A percentile compares a stretch with the other conserved stretches of the same genome.
Conservation (phyloP, 1,140 invertebrate genomes). For the Tetramorium simillimum region DNA sequence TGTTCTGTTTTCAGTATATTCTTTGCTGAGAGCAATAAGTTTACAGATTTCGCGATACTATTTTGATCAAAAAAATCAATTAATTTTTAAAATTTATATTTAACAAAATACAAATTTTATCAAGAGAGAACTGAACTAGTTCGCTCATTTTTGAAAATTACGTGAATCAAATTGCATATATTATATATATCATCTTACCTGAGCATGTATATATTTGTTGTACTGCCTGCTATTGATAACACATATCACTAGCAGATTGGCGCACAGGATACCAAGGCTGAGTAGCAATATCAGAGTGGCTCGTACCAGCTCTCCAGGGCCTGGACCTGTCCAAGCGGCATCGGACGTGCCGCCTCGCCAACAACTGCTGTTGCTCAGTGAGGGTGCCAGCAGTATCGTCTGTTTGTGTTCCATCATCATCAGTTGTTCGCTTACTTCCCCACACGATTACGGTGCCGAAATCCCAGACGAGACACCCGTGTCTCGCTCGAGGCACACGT, state of each 20-base stretch:
- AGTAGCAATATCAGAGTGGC: conserved; percentile 91
- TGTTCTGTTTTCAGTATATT: neutral
- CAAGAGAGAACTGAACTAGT: neutral
- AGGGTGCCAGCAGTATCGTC: conserved; percentile 89
- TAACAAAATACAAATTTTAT: neutral
- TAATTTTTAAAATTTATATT: neutral
- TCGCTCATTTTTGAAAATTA: neutral
- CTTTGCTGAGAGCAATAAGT: neutral
- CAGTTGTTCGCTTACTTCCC: neutral
- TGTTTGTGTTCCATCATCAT: conserved; percentile 81
- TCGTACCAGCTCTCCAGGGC: conserved; percentile 89
- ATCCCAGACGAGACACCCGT: conserved; percentile 59
- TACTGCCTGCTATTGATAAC: conserved; percentile 93
- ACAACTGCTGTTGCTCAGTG: conserved; percentile 92
- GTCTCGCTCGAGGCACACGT: conserved; percentile 56
- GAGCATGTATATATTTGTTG: conserved; percentile 93
- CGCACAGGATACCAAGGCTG: conserved; percentile 91
- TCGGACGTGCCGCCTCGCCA: conserved; percentile 88
- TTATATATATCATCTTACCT: conserved; percentile 86
- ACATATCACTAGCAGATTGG: conserved; percentile 92
- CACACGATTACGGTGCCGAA: conserved; percentile 29
- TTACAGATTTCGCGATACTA: neutral
- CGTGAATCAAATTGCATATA: neutral
- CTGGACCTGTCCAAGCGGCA: conserved; percentile 87
- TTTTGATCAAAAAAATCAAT: neutral